These are phyloP conservation scores for Columba guinea DNA, from an alignment of 2,797 vertebrate genomes.

Conservation along the genomic window DNA sequence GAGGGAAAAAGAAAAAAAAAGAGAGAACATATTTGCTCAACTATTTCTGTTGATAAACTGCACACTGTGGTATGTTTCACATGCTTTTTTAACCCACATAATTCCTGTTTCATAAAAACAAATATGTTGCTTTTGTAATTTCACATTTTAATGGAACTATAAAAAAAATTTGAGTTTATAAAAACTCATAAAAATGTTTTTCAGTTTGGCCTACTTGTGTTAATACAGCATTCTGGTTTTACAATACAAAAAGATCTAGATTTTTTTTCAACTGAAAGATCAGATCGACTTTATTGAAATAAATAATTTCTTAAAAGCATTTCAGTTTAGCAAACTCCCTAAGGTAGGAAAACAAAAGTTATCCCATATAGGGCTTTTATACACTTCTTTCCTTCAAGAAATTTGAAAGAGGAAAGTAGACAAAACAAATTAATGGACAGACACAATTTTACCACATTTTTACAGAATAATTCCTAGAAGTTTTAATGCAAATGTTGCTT, in stretches of 20 bases:
- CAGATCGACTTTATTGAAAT: not conserved
- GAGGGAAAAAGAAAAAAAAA: not conserved
- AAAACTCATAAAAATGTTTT: not conserved
- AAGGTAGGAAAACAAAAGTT: not conserved
- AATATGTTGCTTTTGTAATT: not conserved
- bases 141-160: not conserved
- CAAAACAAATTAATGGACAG: not conserved
- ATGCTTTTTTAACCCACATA: not conserved
- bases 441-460: not conserved
- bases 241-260: rapidly evolving
- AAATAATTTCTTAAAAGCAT: not conserved
- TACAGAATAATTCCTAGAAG: not conserved
- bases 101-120: not conserved
- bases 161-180: not conserved
- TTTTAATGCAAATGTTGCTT: not conserved
- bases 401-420: not conserved
- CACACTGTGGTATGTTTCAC: not conserved
- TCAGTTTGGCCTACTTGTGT: not conserved
- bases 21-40: not conserved
- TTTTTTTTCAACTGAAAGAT: not conserved
- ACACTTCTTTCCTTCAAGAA: not conserved
- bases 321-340: not conserved
- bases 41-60: not conserved
- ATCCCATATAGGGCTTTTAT: not conserved
- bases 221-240: not conserved